phyloP scores from a whole-genome alignment of 2,888 invertebrate genomes.

The Cheilosia soror region DNA sequence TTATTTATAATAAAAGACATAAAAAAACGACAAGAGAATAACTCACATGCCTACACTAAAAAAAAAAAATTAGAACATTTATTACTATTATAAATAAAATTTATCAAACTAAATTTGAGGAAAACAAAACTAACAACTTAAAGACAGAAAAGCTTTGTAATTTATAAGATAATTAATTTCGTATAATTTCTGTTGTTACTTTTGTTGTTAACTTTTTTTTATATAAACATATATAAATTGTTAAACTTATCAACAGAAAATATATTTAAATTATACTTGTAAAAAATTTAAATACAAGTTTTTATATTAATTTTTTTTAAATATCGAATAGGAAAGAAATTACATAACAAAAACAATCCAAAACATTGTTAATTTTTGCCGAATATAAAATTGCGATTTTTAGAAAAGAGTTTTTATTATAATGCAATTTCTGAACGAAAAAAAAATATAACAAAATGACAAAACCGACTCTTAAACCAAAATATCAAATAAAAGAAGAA shows the following conservation, averaged over 20 bases:
- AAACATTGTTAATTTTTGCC: slow-evolving; percentile 50
- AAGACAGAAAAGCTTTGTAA: slow-evolving; percentile 66
- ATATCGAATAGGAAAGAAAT: slow-evolving; percentile 20
- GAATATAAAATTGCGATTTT: slow-evolving; percentile 39
- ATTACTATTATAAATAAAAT: slow-evolving; percentile 50
- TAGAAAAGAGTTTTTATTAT: slow-evolving; percentile 25
- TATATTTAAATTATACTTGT: slow-evolving; percentile 41
- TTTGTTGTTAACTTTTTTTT: slow-evolving; percentile 22
- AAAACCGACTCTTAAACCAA: slow-evolving; percentile 29
- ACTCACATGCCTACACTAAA: slow-evolving; percentile 54
- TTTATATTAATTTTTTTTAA: slow-evolving; percentile 2
- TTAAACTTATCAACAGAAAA: slow-evolving; percentile 45
- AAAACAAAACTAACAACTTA: slow-evolving; percentile 30
- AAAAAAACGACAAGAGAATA: slow-evolving; percentile 29
- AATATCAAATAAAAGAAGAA: slow-evolving; percentile 42
- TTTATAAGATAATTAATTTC: slow-evolving; percentile 36
- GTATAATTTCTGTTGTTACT: not conserved
- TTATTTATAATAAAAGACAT: slow-evolving; percentile 46
- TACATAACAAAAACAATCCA: not conserved
- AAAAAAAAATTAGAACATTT: slow-evolving; percentile 64
- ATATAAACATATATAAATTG: slow-evolving; percentile 14
- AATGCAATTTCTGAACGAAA: slow-evolving; percentile 59
- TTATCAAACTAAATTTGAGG: slow-evolving; percentile 50
- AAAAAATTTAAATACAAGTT: slow-evolving; percentile 31
- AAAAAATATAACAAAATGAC: not conserved